Evolutionary conservation across 2,113 vertebrate genomes (phyloP).

Genomic region (Gopherus evgoodei): DNA sequence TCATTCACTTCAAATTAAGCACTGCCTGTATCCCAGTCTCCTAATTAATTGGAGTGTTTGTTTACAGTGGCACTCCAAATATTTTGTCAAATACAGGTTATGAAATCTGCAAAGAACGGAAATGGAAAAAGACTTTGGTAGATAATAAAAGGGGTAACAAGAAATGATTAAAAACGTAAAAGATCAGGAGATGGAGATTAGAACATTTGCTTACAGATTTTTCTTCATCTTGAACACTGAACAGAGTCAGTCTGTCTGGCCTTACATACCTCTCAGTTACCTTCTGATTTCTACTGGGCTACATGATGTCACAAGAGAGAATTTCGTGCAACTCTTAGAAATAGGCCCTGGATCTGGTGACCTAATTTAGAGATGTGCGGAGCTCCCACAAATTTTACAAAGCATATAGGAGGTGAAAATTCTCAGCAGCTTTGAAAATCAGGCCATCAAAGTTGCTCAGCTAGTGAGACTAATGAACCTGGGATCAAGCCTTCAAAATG

Average conservation of each 20-base stretch:
- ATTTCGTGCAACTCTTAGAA: neutral
- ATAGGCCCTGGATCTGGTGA: neutral
- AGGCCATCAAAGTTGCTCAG: neutral
- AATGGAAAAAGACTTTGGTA: neutral
- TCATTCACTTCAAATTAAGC: no score
- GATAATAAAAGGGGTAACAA: neutral
- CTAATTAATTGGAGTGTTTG: neutral
- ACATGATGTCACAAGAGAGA: neutral
- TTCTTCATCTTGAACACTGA: neutral
- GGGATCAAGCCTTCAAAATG: neutral
- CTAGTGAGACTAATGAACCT: neutral
- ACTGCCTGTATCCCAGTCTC: conserved; percentile 10
- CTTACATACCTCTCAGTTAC: neutral
- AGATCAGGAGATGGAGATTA: neutral
- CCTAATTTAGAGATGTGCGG: neutral
- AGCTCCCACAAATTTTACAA: neutral
- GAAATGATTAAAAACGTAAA: neutral
- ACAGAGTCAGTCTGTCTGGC: neutral
- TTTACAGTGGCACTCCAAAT: neutral
- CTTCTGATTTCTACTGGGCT: neutral
- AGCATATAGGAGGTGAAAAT: neutral
- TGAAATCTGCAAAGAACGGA: neutral
- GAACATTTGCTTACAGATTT: conserved; percentile 3
- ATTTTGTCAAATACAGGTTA: neutral
- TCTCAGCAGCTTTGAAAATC: neutral